Evolutionary conservation across 2,888 invertebrate species (phyloP), one percentile per base, ranked within the genome.

Genomic region (Entomobrya multifasciata): DNA sequence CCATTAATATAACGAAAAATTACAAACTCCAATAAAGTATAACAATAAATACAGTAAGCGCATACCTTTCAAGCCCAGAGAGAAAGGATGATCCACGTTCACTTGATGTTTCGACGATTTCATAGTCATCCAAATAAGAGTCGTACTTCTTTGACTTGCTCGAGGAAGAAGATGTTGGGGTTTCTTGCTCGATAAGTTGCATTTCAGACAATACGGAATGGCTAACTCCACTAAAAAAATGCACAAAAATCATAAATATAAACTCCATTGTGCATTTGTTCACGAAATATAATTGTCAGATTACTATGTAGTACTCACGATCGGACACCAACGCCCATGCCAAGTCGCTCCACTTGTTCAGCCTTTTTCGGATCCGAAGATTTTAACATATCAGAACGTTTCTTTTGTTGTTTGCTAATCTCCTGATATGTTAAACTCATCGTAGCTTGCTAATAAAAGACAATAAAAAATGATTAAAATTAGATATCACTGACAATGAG

Each of bases 131-230:
- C 90, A 93, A 94, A 91, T 94, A 94, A 76, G 93, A 93, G 86
- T 94, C 94, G 60, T 82, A 86, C 74, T 89, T 60, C 15, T 79
- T 86, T 20, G 83, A 78, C 44, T 87, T 65, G 25, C 22, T 85
- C 11, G 86, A 86, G 36, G 88, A 89, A 76, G 92, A 92, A 76
- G 92, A 93, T 92, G 93, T 93, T 10, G 94, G 93, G 91, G 94
- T 94, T 92, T 97, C 96, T 93, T 98, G 98, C 92, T 97, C 96
- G 92, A 99, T 97, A 25, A 94, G 94, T 92, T 96, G 95, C 98
- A 99, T 98, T 92, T 97, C 98, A 83, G 95, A 95, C 80, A 97
- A 92, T 13, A 97, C 97, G 13, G 98, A 98, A 94, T 97, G 97
- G 89, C 96, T 96, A 13, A 96, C 94, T 76, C 95, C 95, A 65